Conservation (phyloP, 2,888 invertebrate species). For the Selenia dentaria region DNA sequence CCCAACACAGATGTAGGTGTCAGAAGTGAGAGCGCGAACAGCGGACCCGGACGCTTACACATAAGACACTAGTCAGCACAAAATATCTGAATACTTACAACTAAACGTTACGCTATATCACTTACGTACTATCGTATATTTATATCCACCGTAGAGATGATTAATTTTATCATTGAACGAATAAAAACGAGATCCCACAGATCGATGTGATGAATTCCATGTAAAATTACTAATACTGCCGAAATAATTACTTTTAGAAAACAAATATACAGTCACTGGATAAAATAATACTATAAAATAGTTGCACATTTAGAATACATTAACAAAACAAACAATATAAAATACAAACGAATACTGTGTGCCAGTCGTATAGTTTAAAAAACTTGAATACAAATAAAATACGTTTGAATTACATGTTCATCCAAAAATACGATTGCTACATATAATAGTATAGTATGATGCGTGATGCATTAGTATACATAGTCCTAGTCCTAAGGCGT, state of each 20-base stretch:
- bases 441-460: slow-evolving; percentile 51
- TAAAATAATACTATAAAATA: slow-evolving; percentile 62
- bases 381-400: slow-evolving; percentile 64
- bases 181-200: slow-evolving; percentile 73
- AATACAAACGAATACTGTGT: slow-evolving; percentile 64
- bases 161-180: slow-evolving; percentile 60
- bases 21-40: slow-evolving; percentile 28
- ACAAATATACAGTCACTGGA: slow-evolving; percentile 48
- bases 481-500: slow-evolving; percentile 67
- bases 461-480: slow-evolving; percentile 68
- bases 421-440: slow-evolving; percentile 71
- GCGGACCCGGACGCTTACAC: slow-evolving; percentile 37
- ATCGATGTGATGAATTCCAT: slow-evolving; percentile 52
- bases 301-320: slow-evolving; percentile 44
- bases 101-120: slow-evolving; percentile 57
- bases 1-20: too few relatives aligned
- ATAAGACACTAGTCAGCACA: slow-evolving; percentile 62
- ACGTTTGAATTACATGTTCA: slow-evolving; percentile 61
- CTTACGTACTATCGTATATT: slow-evolving; percentile 80
- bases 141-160: slow-evolving; percentile 76
- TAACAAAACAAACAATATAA: slow-evolving; percentile 29
- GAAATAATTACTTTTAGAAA: slow-evolving; percentile 63
- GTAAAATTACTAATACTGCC: slow-evolving; percentile 75
- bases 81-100: slow-evolving; percentile 74
- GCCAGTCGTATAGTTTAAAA: slow-evolving; percentile 57